These are phyloP conservation scores for Sisor rabdophorus DNA, from an alignment of 2,113 vertebrate species.

Conservation along the genomic window DNA sequence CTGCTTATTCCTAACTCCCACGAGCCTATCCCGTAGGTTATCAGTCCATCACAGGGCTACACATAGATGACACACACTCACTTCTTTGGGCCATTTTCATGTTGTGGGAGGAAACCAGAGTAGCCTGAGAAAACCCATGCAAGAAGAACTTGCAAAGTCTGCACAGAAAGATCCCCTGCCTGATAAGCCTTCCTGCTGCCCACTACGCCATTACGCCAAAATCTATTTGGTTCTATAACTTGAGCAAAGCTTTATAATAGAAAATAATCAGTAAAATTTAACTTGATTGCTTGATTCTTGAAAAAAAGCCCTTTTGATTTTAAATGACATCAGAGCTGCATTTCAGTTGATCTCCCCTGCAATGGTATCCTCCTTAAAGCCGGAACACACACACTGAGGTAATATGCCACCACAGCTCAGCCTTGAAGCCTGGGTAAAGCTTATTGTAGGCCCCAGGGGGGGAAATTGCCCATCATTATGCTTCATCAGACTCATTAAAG, in stretches of 20 bases:
- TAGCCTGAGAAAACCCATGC: too few relatives aligned
- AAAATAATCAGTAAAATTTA: neutral
- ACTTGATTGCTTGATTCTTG: neutral
- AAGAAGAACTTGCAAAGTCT: too few relatives aligned
- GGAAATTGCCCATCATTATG: slow-evolving; percentile 51
- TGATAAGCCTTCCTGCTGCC: too few relatives aligned
- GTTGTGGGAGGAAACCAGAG: too few relatives aligned
- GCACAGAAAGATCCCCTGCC: too few relatives aligned
- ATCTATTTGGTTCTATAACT: too few relatives aligned
- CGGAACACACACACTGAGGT: slow-evolving; percentile 47
- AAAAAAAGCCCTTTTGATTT: slow-evolving; percentile 5
- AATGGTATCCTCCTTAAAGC: slow-evolving; percentile 37
- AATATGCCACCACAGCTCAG: slow-evolving; percentile 43
- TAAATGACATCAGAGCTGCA: slow-evolving; percentile 21
- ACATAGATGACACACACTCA: too few relatives aligned
- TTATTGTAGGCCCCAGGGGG: slow-evolving; percentile 42
- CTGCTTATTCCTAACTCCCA: too few relatives aligned
- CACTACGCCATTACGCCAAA: too few relatives aligned
- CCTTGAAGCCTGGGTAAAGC: slow-evolving; percentile 45
- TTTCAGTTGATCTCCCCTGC: slow-evolving; percentile 37
- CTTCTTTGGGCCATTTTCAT: too few relatives aligned
- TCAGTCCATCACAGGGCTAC: too few relatives aligned
- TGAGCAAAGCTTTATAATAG: neutral
- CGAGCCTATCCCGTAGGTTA: too few relatives aligned
- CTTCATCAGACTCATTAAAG: slow-evolving; percentile 51